Evolutionary conservation across 2,888 invertebrate genomes (phyloP).

Genomic region (Tuberolachnus salignus): DNA sequence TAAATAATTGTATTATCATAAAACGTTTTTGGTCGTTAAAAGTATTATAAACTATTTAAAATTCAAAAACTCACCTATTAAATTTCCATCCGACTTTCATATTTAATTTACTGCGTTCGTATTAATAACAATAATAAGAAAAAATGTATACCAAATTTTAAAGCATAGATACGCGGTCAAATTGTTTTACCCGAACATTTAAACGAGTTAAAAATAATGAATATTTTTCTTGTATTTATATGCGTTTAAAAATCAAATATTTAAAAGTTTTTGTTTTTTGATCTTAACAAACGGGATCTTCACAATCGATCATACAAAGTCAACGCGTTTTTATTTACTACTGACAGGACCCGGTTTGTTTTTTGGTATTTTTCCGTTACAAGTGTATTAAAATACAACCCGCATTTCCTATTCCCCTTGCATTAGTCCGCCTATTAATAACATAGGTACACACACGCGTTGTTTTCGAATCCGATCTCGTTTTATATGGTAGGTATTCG

Average conservation of each 20-base stretch:
- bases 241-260: too few relatives aligned
- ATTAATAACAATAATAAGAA: too few relatives aligned
- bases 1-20: neutral
- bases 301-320: constrained; percentile 47
- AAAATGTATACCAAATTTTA: too few relatives aligned
- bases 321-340: constrained; percentile 19
- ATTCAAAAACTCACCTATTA: neutral
- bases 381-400: constrained; percentile 9
- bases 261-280: too few relatives aligned
- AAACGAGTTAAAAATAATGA: too few relatives aligned
- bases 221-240: too few relatives aligned
- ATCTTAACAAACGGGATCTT: constrained; percentile 32
- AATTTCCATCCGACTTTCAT: too few relatives aligned
- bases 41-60: neutral
- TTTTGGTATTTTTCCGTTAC: neutral
- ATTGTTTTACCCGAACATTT: too few relatives aligned
- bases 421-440: constrained; percentile 48
- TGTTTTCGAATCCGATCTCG: constrained; percentile 43
- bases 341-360: constrained; percentile 46
- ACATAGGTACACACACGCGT: neutral
- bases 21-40: neutral
- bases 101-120: too few relatives aligned
- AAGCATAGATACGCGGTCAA: too few relatives aligned
- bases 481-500: constrained; percentile 23
- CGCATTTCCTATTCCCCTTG: constrained; percentile 31